phyloP scores from a whole-genome alignment of 1,140 invertebrate genomes.

The Bombyx mandarina region DNA sequence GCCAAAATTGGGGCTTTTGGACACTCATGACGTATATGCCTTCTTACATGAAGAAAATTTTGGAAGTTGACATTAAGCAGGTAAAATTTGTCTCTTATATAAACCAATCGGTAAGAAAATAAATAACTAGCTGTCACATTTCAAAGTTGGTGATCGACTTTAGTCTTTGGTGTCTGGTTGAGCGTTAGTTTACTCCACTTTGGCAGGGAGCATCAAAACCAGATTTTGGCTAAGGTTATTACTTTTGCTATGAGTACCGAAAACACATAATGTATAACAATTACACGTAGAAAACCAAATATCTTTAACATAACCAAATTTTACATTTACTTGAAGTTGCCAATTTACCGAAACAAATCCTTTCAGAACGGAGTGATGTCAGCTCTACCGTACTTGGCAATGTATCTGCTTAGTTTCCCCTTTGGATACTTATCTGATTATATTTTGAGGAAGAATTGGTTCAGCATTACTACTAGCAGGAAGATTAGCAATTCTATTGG shows the following conservation, averaged over 20 bases:
- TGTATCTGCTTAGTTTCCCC: slow-evolving; percentile 79
- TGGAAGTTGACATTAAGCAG: slow-evolving; percentile 83
- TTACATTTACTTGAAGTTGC: too few relatives aligned
- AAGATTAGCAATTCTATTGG: slow-evolving; percentile 73
- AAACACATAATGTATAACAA: too few relatives aligned
- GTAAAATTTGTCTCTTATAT: slow-evolving; percentile 13
- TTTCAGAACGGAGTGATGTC: slow-evolving; percentile 51
- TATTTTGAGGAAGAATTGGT: slow-evolving; percentile 69
- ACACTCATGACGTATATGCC: slow-evolving; percentile 93
- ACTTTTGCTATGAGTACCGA: too few relatives aligned
- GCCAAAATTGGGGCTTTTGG: slow-evolving; percentile 95
- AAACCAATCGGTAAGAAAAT: too few relatives aligned
- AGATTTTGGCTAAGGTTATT: too few relatives aligned
- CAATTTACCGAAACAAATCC: background rate
- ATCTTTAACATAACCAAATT: too few relatives aligned
- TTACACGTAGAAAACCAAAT: too few relatives aligned
- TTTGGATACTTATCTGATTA: slow-evolving; percentile 76
- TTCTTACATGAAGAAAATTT: slow-evolving; percentile 87
- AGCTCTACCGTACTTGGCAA: slow-evolving; percentile 67
- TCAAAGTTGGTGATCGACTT: too few relatives aligned
- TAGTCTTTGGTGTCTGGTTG: too few relatives aligned
- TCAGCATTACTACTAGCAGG: slow-evolving; percentile 70
- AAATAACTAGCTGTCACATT: too few relatives aligned
- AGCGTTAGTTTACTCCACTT: too few relatives aligned
- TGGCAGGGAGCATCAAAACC: too few relatives aligned